A percentile compares a stretch with the other conserved stretches of the same genome.
Conservation (phyloP, 2,888 invertebrate genomes). For the Notocelia uddmanniana region DNA sequence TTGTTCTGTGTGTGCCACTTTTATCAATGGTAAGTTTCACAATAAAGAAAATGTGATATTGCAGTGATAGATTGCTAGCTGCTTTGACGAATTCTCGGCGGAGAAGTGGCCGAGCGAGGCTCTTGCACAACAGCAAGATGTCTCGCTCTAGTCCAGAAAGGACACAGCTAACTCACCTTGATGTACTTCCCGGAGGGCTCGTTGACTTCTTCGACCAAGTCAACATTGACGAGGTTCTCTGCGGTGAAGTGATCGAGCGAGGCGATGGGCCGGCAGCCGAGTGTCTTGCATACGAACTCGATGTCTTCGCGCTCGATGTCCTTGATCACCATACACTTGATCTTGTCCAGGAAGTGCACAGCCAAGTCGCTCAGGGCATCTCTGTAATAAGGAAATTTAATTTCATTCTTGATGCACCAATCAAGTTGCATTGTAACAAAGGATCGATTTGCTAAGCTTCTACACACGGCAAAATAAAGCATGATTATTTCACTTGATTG, state of each 20-base stretch:
- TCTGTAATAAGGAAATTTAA: constrained; percentile 79
- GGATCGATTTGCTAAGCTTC: no score
- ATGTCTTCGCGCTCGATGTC: constrained; percentile 99
- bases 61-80: no score
- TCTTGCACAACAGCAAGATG: constrained; percentile 96
- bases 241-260: constrained; percentile 98
- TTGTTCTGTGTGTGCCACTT: no score
- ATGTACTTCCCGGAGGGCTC: constrained; percentile 96
- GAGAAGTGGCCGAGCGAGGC: constrained; percentile 99
- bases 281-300: constrained; percentile 98
- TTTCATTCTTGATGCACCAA: background rate
- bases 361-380: constrained; percentile 99
- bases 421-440: no score
- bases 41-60: no score
- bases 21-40: no score
- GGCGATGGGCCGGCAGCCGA: constrained; percentile 98
- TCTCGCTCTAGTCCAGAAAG: constrained; percentile 88
- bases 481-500: no score
- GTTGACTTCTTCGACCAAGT: constrained; percentile 96
- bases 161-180: constrained; percentile 84
- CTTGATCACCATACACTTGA: constrained; percentile 99
- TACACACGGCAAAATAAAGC: no score
- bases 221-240: constrained; percentile 96
- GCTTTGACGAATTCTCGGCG: constrained; percentile 94
- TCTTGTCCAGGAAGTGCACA: constrained; percentile 98